A percentile compares a stretch with the other conserved stretches of the same genome.
Evolutionary conservation across 2,797 vertebrate species (phyloP).

Genomic region (Lacerta viridis): DNA sequence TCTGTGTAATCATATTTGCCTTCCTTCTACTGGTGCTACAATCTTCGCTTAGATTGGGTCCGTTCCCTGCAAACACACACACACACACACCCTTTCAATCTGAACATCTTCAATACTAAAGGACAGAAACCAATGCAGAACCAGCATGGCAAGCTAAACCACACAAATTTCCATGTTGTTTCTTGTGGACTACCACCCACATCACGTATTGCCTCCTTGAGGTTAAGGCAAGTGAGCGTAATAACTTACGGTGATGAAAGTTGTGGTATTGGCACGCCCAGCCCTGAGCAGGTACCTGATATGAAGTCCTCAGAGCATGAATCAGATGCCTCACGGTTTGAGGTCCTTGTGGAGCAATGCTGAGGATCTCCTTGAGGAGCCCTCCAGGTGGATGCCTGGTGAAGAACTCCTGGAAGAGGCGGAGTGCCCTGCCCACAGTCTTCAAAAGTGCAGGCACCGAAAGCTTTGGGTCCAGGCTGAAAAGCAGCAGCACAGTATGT

Average conservation of each 20-base stretch:
- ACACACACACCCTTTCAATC: not conserved
- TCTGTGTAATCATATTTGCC: not conserved
- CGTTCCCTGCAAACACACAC: not conserved
- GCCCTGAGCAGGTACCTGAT: too few species aligned
- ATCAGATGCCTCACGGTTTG: too few species aligned
- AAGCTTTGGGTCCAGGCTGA: too few species aligned
- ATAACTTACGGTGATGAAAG: not conserved
- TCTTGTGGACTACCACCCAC: not conserved
- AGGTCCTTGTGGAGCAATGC: too few species aligned
- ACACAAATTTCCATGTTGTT: not conserved
- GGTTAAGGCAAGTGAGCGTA: not conserved
- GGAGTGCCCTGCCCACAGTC: too few species aligned
- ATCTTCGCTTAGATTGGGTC: not conserved
- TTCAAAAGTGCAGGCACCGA: too few species aligned
- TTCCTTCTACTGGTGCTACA: not conserved
- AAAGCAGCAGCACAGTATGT: too few species aligned
- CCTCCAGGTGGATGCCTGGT: too few species aligned
- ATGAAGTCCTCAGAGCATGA: too few species aligned
- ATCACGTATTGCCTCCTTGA: not conserved
- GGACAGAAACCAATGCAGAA: not conserved
- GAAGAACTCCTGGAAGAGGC: too few species aligned
- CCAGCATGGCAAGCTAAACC: not conserved
- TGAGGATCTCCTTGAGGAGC: too few species aligned
- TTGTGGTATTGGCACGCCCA: not conserved
- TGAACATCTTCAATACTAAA: not conserved